These are phyloP conservation scores for Orchestia grillus DNA, from an alignment of 1,140 invertebrate species.

Conservation along the genomic window DNA sequence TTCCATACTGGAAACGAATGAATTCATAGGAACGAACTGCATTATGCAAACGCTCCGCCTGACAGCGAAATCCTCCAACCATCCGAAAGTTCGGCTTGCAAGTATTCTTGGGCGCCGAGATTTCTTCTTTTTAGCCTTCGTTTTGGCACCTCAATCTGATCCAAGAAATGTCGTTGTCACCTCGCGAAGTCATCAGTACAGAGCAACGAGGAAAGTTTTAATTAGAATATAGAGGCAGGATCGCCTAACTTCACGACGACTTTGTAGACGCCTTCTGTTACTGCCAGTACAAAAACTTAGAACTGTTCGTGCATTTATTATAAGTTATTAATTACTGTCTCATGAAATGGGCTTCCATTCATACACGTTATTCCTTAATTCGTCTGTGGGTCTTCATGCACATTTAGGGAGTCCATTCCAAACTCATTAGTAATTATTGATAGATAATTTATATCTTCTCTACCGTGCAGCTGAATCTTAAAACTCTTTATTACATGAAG, in stretches of 20 bases:
- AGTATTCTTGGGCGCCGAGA: not conserved
- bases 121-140: not conserved
- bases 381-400: too few relatives aligned
- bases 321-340: not conserved
- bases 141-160: slow-evolving; percentile 26
- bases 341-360: not conserved
- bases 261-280: slow-evolving; percentile 4
- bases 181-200: slow-evolving; percentile 30
- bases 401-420: too few relatives aligned
- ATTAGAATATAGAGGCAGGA: slow-evolving; percentile 36
- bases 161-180: slow-evolving; percentile 47
- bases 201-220: slow-evolving; percentile 47
- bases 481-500: too few relatives aligned
- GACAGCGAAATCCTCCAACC: not conserved
- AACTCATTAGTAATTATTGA: too few relatives aligned
- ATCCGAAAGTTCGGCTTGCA: not conserved
- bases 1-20: not conserved
- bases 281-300: not conserved
- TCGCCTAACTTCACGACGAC: slow-evolving; percentile 21
- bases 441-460: too few relatives aligned
- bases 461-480: too few relatives aligned
- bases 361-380: too few relatives aligned
- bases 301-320: not conserved
- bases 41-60: slow-evolving; percentile 11
- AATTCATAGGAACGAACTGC: slow-evolving; percentile 24